Percentiles rank a stretch among this genome's conserved stretches.
These are phyloP conservation scores for Lepidurus arcticus DNA, from an alignment of 1,140 invertebrate genomes.

Conservation along the genomic window DNA sequence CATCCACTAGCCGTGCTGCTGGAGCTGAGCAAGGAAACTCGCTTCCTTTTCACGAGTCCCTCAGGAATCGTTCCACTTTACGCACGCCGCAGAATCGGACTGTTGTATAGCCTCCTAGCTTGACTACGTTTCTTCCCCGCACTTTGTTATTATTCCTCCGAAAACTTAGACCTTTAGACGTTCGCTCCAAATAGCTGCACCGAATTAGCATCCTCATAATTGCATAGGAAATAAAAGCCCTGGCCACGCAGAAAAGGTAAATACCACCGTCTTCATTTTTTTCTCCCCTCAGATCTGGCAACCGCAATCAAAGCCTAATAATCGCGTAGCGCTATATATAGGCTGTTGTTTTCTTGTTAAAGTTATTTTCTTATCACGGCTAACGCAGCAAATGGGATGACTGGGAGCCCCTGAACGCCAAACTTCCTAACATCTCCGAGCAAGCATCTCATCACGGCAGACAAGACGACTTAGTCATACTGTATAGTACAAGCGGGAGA, in stretches of 20 bases:
- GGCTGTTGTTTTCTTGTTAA: background rate
- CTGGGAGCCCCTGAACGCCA: background rate
- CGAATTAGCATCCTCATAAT: too few species aligned
- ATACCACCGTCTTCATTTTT: too few species aligned
- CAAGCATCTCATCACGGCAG: slow-evolving; percentile 8
- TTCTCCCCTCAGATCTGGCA: background rate
- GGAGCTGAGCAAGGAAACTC: slow-evolving; percentile 17
- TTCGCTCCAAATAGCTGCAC: too few species aligned
- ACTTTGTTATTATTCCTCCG: background rate
- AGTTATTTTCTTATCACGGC: slow-evolving; percentile 18
- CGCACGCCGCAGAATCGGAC: slow-evolving; percentile 15
- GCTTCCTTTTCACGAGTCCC: slow-evolving; percentile 14
- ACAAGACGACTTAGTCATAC: background rate
- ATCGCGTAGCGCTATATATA: background rate
- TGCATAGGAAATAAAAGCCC: too few species aligned
- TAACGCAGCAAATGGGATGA: background rate
- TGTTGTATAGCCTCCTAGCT: background rate
- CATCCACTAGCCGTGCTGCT: background rate
- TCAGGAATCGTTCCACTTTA: background rate
- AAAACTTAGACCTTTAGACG: background rate
- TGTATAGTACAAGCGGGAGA: background rate
- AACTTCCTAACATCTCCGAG: background rate
- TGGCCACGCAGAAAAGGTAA: too few species aligned
- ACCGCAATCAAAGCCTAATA: background rate
- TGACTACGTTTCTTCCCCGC: background rate